Evolutionary conservation across 2,113 vertebrate species (phyloP), one percentile per base, ranked within the genome.

Genomic region (Polyodon spathula): DNA sequence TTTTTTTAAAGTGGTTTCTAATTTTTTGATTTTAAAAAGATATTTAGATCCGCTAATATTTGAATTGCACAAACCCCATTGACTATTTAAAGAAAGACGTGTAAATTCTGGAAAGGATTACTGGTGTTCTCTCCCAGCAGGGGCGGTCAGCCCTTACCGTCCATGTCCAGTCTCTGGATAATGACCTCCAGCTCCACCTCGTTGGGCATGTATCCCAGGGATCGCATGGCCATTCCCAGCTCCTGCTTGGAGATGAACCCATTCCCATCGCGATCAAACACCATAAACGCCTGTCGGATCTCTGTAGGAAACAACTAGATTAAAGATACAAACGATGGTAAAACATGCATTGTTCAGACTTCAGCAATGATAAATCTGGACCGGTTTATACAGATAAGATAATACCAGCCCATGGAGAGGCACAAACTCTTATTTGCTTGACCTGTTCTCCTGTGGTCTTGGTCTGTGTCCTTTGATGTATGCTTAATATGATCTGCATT

Each of bases 221-320:
- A 97, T 43, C 93, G 88, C 93, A 97, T 97, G 76, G 93, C 93
- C 0, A 90, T 95, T 56, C 93, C 93, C 79, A 97, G 86, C 76
- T 97, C 93, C 81, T 97, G 93, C 84, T 97, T 97, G 50, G 93
- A 97, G 82, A 97, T 97, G 88, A 95, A 95, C n/a, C 93, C 93
- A 0, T 97, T 97, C 61, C 93, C 93, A 15, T 97, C 93, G 0
- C 92, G 85, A 76, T 95, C 93, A 14, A 97, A 97, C 65, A 97
- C 92, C 78, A 94, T 95, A 80, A 97, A 95, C 70, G 93, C 93
- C 77, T 97, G 92, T 0, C 93, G 92, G 77, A 95, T 97, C 76
- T 97, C 93, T 97, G 85, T 0, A 38, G 54, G 65, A 42, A 59
- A 59, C 42, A 14, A 69, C 54, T 0, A 12, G 54, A 67, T 48